phyloP scores from a whole-genome alignment of 64 coral and sea anemone genomes.

The Montipora capricornis region DNA sequence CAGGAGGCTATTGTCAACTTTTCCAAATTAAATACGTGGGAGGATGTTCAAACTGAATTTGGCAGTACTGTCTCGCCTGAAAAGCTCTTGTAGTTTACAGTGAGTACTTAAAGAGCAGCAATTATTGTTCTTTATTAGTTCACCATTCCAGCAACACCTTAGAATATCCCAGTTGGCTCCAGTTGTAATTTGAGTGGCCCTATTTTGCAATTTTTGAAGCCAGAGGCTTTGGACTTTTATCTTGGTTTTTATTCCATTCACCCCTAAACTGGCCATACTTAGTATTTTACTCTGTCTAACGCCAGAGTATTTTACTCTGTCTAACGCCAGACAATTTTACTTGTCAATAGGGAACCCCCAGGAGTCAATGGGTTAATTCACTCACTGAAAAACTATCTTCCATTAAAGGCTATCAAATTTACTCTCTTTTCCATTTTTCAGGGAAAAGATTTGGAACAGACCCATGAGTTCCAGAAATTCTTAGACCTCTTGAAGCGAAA shows the following conservation, averaged over 20 bases:
- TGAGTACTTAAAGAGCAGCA: not conserved
- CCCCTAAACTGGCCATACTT: too few species aligned
- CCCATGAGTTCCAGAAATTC: not conserved
- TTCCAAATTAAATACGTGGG: slow-evolving; percentile 6
- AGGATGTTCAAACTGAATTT: slow-evolving; percentile 3
- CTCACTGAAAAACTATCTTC: not conserved
- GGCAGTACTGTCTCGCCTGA: not conserved
- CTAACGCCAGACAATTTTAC: too few species aligned
- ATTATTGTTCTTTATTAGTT: not conserved
- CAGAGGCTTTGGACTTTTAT: too few species aligned
- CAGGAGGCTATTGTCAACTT: slow-evolving; percentile 42
- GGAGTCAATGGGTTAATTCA: not conserved
- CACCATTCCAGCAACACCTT: not conserved
- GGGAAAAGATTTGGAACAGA: not conserved
- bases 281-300: too few species aligned
- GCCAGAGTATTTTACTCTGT: too few species aligned
- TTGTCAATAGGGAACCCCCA: too few species aligned
- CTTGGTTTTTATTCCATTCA: too few species aligned
- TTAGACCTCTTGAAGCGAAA: not conserved
- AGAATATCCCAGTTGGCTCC: not conserved
- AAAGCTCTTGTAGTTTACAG: slow-evolving; percentile 10
- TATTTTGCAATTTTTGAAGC: too few species aligned
- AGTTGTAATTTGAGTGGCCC: not conserved
- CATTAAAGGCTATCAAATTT: not conserved
- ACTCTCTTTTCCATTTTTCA: not conserved